Conservation (phyloP, 2,113 vertebrate species). For the Micronycteris hirsuta region DNA sequence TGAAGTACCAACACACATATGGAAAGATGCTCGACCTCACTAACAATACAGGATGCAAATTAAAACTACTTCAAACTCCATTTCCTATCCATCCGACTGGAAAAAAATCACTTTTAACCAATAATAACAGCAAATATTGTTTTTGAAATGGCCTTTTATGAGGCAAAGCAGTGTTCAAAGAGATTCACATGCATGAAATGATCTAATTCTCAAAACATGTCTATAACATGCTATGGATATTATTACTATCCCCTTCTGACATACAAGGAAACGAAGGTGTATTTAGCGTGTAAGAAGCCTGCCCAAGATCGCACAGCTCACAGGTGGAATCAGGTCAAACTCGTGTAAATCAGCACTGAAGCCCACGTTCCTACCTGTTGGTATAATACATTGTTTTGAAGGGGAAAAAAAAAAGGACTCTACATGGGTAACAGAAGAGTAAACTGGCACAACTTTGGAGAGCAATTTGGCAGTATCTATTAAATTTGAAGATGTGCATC, state of each 20-base stretch:
- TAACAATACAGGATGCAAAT: background rate
- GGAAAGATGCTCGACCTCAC: background rate
- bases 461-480: background rate
- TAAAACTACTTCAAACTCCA: background rate
- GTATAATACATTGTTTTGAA: rapidly evolving
- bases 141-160: background rate
- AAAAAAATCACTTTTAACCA: background rate
- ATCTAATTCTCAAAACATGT: background rate
- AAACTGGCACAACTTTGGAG: background rate
- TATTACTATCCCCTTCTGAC: too few relatives aligned
- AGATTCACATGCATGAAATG: background rate
- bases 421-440: too few relatives aligned
- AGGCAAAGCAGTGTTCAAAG: background rate
- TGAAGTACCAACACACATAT: background rate
- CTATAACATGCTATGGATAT: background rate
- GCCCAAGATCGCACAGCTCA: background rate
- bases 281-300: background rate
- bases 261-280: background rate
- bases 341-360: background rate
- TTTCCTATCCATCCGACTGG: background rate
- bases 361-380: background rate
- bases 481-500: background rate
- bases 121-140: background rate
- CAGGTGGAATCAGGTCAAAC: background rate
- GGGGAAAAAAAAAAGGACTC: too few relatives aligned